Conservation (phyloP, 2,113 vertebrate species). For the Nesospiza acunhae region DNA sequence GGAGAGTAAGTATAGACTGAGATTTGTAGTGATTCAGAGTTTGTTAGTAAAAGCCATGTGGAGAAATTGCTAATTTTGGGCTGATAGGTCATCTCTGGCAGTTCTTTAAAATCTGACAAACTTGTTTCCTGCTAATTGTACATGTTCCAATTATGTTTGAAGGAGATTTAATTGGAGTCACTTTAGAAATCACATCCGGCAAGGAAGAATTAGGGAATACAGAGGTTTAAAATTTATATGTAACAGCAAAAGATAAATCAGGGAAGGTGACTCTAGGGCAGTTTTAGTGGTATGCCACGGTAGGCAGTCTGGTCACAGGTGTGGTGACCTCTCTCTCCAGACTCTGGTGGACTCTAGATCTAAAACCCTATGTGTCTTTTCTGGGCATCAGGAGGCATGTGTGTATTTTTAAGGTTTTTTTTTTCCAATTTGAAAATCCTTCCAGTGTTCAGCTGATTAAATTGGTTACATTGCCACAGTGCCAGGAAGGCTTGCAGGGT, state of each 20-base stretch:
- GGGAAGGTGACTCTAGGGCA: neutral
- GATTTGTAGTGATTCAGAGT: neutral
- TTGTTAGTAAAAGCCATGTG: neutral
- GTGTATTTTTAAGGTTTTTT: no score
- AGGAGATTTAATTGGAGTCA: neutral
- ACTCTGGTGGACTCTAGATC: neutral
- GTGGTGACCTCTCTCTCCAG: neutral
- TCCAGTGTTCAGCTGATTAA: neutral
- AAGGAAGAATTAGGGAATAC: neutral
- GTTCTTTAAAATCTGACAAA: neutral
- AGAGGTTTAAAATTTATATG: neutral
- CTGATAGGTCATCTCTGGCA: neutral
- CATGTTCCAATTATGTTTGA: neutral
- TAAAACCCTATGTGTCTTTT: neutral
- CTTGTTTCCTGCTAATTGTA: constrained; percentile 5
- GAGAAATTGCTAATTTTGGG: neutral
- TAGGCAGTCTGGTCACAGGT: neutral
- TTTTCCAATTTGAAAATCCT: neutral
- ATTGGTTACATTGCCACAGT: rapidly evolving
- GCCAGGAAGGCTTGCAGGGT: neutral
- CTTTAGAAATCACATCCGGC: neutral
- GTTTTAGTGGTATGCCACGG: neutral
- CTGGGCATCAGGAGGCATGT: neutral
- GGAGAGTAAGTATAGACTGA: neutral
- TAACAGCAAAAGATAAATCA: neutral